Evolutionary conservation across 1,140 invertebrate genomes (phyloP), one percentile per base, ranked within the genome.

Genomic region (Zaprionus ghesquierei): DNA sequence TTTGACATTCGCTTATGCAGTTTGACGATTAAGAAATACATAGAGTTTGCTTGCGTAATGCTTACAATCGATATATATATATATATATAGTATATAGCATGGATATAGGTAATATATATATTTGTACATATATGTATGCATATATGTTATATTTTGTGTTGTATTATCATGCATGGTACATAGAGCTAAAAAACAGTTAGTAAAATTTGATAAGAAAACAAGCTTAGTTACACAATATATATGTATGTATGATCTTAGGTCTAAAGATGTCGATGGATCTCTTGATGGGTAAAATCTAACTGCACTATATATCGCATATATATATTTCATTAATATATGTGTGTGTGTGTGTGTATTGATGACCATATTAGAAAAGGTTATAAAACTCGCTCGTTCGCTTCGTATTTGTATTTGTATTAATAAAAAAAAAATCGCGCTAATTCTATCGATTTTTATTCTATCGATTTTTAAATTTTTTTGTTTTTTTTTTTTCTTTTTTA

Each of bases 301-400:
- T 46, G 46, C 41, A n/a, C 23, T 66, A 56, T 58, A 51, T 69
- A 29, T 35, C 63, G 50, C 44, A 68, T 69, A 60, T 79, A 50
- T 75, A 70, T 61, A 15, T 18, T 27, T 25, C 31, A 29, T 31
- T 66, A 50, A 18, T 18, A 44, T 44, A 35, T n/a, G 13, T 35
- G 33, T 82, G 29, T 27, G 1, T 53, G 31, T 70, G 55, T 46
- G 41, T 73, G 38, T 54, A 69, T 71, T 70, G 22, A 64, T 64
- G 60, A 65, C 60, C 61, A 68, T 87, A 74, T 79, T 79, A 89
- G 84, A 87, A 87, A 89, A 79, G 64, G 38, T 75, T 86, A 87
- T 61, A 86, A 86, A 86, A 78, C 68, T 76, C 56, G 60, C 54
- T 81, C 77, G 66, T 31, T 79, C 31, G 53, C 61, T 65, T 58